Conservation (phyloP, 2,797 vertebrate genomes). For the Sebastolobus alascanus region DNA sequence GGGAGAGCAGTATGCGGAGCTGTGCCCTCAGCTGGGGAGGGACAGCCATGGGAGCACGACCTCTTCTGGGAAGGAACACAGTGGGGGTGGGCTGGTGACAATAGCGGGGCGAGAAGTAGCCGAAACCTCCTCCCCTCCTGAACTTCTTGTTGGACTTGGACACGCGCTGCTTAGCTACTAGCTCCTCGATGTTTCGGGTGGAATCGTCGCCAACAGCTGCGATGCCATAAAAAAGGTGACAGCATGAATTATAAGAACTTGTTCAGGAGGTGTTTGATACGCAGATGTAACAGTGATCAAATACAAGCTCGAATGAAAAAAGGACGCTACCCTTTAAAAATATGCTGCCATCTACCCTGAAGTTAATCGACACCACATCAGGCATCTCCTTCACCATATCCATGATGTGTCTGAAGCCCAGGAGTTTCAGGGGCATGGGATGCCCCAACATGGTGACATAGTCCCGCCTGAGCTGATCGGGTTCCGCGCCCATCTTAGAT, state of each 20-base stretch:
- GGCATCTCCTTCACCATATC: slow-evolving; percentile 92
- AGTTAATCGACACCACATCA: slow-evolving; percentile 85
- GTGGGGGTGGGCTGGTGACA: background rate
- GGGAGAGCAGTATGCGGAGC: slow-evolving; percentile 87
- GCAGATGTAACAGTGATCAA: background rate
- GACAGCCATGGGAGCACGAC: slow-evolving; percentile 75
- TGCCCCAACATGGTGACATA: slow-evolving; percentile 88
- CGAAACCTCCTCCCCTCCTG: background rate
- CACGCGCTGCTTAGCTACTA: slow-evolving; percentile 88
- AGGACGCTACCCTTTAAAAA: slow-evolving; percentile 85
- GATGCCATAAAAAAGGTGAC: background rate
- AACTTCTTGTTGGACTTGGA: slow-evolving; percentile 49
- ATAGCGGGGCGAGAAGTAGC: slow-evolving; percentile 53
- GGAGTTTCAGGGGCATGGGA: slow-evolving; percentile 84
- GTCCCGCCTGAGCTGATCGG: slow-evolving; percentile 85
- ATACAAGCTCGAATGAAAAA: background rate
- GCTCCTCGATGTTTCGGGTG: slow-evolving; percentile 87
- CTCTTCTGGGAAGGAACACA: slow-evolving; percentile 76
- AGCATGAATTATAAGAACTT: background rate
- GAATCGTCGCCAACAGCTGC: slow-evolving; percentile 88
- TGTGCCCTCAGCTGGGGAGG: slow-evolving; percentile 88
- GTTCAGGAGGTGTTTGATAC: background rate
- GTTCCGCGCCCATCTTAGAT: slow-evolving; percentile 86
- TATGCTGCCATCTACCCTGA: slow-evolving; percentile 68
- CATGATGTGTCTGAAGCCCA: slow-evolving; percentile 89